These are phyloP conservation scores for Eurytoma adleriae DNA, from an alignment of 2,888 invertebrate genomes.

Conservation along the genomic window DNA sequence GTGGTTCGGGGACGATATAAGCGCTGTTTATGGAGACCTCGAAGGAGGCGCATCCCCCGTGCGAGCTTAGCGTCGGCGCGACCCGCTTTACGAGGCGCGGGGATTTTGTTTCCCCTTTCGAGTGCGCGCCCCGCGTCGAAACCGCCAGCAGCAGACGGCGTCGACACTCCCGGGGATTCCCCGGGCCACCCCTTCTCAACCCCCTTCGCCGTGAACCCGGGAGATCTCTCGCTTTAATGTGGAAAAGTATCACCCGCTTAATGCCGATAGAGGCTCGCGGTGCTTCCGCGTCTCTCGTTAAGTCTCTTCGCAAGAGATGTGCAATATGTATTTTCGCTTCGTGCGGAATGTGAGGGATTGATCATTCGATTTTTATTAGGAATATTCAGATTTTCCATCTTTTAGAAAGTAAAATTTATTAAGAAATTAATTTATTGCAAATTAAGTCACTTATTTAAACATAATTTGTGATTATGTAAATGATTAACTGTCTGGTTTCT, in stretches of 20 bases:
- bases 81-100: conserved; percentile 69
- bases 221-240: conserved; percentile 60
- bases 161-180: conserved; percentile 38
- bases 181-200: conserved; percentile 37
- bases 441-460: neutral
- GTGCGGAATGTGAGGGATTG: neutral
- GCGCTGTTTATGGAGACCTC: conserved; percentile 75
- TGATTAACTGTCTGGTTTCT: too few relatives aligned
- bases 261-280: conserved; percentile 26
- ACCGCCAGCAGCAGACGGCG: conserved; percentile 65
- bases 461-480: neutral
- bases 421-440: neutral
- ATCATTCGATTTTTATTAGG: neutral
- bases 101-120: conserved; percentile 66
- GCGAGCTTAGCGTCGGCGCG: conserved; percentile 69
- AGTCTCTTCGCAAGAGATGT: neutral
- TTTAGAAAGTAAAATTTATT: too few relatives aligned
- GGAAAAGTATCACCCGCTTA: conserved; percentile 61
- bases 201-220: conserved; percentile 53
- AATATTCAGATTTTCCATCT: too few relatives aligned
- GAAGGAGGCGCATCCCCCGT: conserved; percentile 70
- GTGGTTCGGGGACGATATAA: conserved; percentile 58
- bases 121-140: neutral
- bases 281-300: conserved; percentile 11
- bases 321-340: neutral